These are phyloP conservation scores for Fundulus diaphanus DNA, from an alignment of 2,797 vertebrate genomes.

Conservation along the genomic window DNA sequence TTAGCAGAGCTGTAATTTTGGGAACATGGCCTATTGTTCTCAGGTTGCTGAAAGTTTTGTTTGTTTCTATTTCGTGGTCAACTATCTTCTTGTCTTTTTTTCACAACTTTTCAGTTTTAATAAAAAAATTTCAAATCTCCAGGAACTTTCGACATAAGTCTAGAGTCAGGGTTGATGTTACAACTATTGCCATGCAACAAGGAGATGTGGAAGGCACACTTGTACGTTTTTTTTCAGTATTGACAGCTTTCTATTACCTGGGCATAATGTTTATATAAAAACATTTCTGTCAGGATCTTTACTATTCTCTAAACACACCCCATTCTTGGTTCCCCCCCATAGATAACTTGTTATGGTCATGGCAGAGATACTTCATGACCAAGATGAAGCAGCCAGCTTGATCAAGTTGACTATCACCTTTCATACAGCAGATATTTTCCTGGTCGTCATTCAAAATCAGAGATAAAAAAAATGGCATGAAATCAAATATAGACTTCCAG, in stretches of 20 bases:
- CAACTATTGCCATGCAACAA: not conserved
- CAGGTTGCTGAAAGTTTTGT: not conserved
- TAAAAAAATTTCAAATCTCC: not conserved
- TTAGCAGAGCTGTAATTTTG: not conserved
- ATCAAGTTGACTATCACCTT: not conserved
- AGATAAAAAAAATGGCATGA: not conserved
- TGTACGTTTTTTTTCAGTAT: no score
- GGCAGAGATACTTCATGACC: no score
- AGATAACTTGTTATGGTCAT: no score
- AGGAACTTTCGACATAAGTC: not conserved
- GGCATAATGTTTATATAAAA: no score
- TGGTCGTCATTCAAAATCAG: not conserved
- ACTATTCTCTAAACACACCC: not conserved
- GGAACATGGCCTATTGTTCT: not conserved
- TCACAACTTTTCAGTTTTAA: not conserved
- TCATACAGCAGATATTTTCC: not conserved
- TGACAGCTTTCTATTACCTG: no score
- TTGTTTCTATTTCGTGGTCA: not conserved
- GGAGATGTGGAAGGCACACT: not conserved
- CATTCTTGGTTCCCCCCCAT: not conserved
- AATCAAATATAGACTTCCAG: not conserved
- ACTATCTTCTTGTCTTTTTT: not conserved
- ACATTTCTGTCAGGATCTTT: no score
- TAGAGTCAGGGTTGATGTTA: not conserved
- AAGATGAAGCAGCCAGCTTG: no score